Evolutionary conservation across 2,113 vertebrate species (phyloP).

Genomic region (Chaenocephalus aceratus): DNA sequence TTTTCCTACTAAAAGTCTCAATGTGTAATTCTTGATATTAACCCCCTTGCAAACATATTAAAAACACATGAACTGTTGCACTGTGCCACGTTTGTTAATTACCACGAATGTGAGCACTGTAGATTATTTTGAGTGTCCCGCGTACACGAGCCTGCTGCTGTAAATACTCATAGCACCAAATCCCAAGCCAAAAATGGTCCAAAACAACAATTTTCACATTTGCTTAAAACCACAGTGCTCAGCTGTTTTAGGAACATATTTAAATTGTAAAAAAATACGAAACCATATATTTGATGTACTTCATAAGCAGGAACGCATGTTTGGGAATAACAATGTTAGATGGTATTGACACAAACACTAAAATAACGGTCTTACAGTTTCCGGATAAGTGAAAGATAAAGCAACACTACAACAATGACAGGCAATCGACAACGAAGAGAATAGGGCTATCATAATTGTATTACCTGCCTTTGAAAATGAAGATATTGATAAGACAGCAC

Average conservation of each 20-base stretch:
- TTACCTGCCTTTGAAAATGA: slow-evolving; percentile 49
- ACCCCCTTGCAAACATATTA: neutral
- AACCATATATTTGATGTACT: neutral
- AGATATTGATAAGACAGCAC: slow-evolving; percentile 56
- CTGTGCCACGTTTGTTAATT: neutral
- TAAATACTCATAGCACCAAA: slow-evolving; percentile 3
- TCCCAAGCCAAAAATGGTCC: slow-evolving; percentile 2
- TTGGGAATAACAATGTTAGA: neutral
- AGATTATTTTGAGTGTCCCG: neutral
- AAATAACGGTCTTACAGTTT: neutral
- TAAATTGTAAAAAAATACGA: neutral
- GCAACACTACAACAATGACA: slow-evolving; percentile 3
- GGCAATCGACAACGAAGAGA: slow-evolving; percentile 1
- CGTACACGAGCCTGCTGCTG: neutral
- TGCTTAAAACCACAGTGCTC: neutral
- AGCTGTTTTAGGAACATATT: neutral
- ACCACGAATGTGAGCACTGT: neutral
- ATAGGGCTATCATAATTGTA: slow-evolving; percentile 36
- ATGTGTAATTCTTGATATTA: neutral
- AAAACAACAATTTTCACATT: neutral
- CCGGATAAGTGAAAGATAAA: slow-evolving; percentile 9
- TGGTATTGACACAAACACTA: neutral
- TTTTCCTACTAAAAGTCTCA: neutral
- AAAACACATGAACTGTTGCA: neutral
- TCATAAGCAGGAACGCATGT: neutral